Evolutionary conservation across 2,797 vertebrate species (phyloP), one percentile per base, ranked within the genome.

Genomic region (Caiman crocodilus): DNA sequence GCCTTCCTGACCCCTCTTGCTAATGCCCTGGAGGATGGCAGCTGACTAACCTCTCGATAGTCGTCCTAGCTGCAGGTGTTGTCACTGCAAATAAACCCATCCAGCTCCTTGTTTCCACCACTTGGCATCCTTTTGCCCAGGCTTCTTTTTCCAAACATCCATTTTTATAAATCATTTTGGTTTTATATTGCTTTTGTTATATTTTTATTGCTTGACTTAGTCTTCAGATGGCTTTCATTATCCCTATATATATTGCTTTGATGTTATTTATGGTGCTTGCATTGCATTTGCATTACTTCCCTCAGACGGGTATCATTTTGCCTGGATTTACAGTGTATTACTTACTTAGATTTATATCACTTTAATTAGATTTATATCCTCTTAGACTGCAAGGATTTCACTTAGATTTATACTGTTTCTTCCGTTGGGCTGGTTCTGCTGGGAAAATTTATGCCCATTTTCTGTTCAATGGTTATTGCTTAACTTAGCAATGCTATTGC

Each of bases 291-390:
- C 96, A 95, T 58, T 60, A 90, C 96, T 97, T 94, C 90, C 91
- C 90, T 90, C 93, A 92, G 96, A 96, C 91, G 94, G 93, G 84
- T 94, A 93, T 95, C 78, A 84, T 86, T 96, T 93, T 96, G 92
- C 94, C 94, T 94, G 92, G 94, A 97, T 97, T 96, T 96, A 96
- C 89, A 96, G 90, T 95, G 91, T 91, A 91, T 94, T 96, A 93
- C 84, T 82, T 71, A 16, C 86, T 83, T 95, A 95, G 95, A 94
- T 97, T 96, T 95, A 96, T 97, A 96, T 95, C 96, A 28, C 89
- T 97, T 96, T 97, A 98, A 98, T 97, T 96, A 97, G 97, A 97
- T 96, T 97, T 97, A 96, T 96, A 96, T 96, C 95, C 96, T 90
- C 95, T 95, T 95, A 86, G 73, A 90, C 96, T 91, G 65, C 64